These are phyloP conservation scores for Centropyge bicolor DNA, from an alignment of 2,797 vertebrate species.

Conservation along the genomic window DNA sequence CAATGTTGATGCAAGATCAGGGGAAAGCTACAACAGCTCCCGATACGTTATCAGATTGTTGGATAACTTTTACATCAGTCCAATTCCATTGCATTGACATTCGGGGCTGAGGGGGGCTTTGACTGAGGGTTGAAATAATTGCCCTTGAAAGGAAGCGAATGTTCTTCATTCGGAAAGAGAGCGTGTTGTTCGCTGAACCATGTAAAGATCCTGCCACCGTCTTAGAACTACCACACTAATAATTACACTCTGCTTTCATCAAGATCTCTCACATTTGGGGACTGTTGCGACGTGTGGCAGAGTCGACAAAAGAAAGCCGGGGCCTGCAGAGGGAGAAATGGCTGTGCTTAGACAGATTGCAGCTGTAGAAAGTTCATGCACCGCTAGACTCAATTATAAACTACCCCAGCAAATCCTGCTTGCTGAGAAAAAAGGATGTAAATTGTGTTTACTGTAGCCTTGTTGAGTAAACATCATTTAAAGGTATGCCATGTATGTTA, in stretches of 20 bases:
- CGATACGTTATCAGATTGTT: conserved; percentile 34
- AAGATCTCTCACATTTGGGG: conserved; percentile 80
- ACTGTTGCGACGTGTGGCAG: conserved; percentile 63
- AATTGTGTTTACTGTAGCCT: conserved; percentile 80
- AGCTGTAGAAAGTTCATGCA: conserved; percentile 83
- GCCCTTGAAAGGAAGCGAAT: conserved; percentile 75
- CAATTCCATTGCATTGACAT: conserved; percentile 65
- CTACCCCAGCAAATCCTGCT: conserved; percentile 74
- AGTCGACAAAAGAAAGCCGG: conserved; percentile 70
- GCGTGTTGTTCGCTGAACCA: conserved; percentile 76
- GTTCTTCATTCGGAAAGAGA: conserved; percentile 74
- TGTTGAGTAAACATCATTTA: conserved; percentile 75
- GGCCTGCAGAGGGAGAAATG: conserved; percentile 73
- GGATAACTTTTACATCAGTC: conserved; percentile 47
- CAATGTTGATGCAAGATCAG: conserved; percentile 12
- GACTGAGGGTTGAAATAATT: conserved; percentile 83
- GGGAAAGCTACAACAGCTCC: conserved; percentile 11
- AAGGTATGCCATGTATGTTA: conserved; percentile 75
- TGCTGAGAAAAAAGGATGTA: conserved; percentile 72
- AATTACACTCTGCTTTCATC: conserved; percentile 85
- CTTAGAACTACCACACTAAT: conserved; percentile 77
- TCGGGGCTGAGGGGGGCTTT: conserved; percentile 28
- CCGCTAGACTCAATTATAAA: conserved; percentile 85
- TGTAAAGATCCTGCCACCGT: conserved; percentile 79
- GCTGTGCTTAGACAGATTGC: conserved; percentile 79